Evolutionary conservation across 2,888 invertebrate species (phyloP), one percentile per base, ranked within the genome.

Genomic region (Drosophila monieri): DNA sequence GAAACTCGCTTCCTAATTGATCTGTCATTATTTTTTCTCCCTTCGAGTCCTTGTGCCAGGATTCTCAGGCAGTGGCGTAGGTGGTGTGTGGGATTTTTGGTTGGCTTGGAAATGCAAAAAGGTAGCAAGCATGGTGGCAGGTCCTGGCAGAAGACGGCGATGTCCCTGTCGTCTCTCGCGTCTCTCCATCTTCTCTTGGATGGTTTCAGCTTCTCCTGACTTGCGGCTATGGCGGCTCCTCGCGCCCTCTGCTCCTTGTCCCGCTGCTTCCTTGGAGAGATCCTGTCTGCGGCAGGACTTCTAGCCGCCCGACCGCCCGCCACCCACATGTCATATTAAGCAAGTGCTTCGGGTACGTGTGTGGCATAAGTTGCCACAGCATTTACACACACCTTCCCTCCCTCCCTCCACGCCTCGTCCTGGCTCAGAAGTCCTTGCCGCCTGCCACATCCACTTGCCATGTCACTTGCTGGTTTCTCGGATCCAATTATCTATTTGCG

Each of bases 281-380:
- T 18, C 12, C 43, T 58, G 53, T 65, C 54, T 70, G 73, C 41
- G 71, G 65, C 70, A 48, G 58, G 56, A 57, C 53, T 53, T 60
- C 55, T 59, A 60, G 65, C 12, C 10, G 5, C 37, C n/a, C 14
- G 14, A 14, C 14, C 39, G 14, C 41, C 41, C 41, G 4, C 25
- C 65, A 18, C 57, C 44, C 48, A 56, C 46, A 46, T 35, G 67
- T 80, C 78, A 75, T 83, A 80, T 84, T 78, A 77, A 86, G 86
- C 84, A 79, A 84, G 72, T 84, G 86, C 71, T 35, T 52, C 21
- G 74, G 70, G 74, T 68, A 81, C 85, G 86, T 86, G 86, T 84
- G 76, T 62, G 79, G 85, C 86, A 84, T 86, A 84, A 86, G 81
- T 81, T 84, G 74, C 76, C 74, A 70, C 85, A 81, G 86, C 76